phyloP scores from a whole-genome alignment of 2,797 vertebrate genomes.

The Iguana delicatissima region DNA sequence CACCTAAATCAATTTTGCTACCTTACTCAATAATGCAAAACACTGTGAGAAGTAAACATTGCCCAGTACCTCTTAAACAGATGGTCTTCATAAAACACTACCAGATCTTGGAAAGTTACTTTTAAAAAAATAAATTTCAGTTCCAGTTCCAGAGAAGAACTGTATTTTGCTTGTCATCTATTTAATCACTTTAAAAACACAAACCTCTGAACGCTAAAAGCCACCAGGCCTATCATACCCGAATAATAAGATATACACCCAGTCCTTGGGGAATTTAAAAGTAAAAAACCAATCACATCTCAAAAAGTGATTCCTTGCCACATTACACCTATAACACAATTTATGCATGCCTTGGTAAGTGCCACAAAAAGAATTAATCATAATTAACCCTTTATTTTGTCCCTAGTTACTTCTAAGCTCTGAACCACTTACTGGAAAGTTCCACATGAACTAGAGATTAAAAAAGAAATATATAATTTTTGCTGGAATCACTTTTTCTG shows the following conservation, averaged over 20 bases:
- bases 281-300: not conserved
- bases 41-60: not conserved
- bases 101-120: not conserved
- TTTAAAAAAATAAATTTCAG: not conserved
- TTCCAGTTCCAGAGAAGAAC: not conserved
- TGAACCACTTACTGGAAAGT: not conserved
- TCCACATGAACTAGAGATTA: not conserved
- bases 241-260: too few relatives aligned
- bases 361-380: not conserved
- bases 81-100: not conserved
- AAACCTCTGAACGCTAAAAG: too few relatives aligned
- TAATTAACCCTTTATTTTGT: not conserved
- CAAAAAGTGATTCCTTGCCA: not conserved
- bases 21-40: not conserved
- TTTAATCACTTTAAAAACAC: not conserved
- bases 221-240: too few relatives aligned
- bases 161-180: not conserved
- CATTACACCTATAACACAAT: not conserved
- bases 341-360: not conserved
- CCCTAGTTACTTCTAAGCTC: not conserved
- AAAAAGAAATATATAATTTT: not conserved
- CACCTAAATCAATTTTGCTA: not conserved
- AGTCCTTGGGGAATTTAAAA: not conserved
- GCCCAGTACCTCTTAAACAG: not conserved
- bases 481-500: not conserved